phyloP scores from a whole-genome alignment of 2,797 vertebrate genomes.

The Megaceryle alcyon region DNA sequence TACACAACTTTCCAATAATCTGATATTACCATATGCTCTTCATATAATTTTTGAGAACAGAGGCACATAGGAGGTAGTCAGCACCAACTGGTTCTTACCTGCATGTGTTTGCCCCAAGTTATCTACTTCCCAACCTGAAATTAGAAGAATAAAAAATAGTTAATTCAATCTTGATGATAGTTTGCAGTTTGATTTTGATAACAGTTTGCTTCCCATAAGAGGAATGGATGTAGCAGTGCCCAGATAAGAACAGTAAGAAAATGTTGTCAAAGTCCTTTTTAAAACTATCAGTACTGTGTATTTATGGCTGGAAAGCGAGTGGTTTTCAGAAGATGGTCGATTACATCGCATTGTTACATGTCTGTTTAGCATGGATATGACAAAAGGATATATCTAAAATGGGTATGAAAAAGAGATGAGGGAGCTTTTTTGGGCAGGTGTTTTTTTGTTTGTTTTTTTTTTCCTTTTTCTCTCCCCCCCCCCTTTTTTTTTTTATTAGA shows the following conservation, averaged over 20 bases:
- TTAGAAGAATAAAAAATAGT: not conserved
- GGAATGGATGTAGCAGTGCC: not conserved
- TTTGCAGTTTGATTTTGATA: not conserved
- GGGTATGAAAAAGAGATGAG: not conserved
- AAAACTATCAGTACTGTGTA: no score
- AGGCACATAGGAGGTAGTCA: rapidly evolving
- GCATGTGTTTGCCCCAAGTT: conserved; percentile 72
- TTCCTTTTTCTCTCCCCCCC: no score
- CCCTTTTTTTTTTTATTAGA: rapidly evolving
- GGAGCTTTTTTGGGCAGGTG: rapidly evolving
- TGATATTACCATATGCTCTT: not conserved
- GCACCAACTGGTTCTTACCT: conserved; percentile 22
- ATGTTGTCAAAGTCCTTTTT: not conserved
- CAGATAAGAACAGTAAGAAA: not conserved
- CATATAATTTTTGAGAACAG: not conserved
- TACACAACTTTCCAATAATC: not conserved
- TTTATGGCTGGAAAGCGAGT: not conserved
- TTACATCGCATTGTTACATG: not conserved
- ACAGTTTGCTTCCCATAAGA: not conserved
- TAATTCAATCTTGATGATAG: not conserved
- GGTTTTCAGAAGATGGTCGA: not conserved
- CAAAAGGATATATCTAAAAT: not conserved
- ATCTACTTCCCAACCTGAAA: conserved; percentile 78
- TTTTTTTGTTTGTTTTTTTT: not conserved
- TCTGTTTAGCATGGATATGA: not conserved